Evolutionary conservation across 2,113 vertebrate species (phyloP), one percentile per base, ranked within the genome.

Genomic region (Melanerpes formicivorus): DNA sequence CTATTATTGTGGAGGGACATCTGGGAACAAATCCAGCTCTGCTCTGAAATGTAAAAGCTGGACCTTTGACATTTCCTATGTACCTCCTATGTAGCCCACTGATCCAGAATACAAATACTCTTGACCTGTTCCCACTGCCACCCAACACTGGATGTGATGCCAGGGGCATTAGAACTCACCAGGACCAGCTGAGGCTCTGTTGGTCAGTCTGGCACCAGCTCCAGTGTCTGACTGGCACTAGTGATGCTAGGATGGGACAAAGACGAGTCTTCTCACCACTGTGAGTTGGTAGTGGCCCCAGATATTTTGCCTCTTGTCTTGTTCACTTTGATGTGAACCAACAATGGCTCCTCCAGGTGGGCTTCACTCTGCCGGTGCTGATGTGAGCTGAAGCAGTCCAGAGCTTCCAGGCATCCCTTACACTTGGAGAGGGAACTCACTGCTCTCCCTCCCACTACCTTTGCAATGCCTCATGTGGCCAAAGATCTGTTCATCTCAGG

Each of bases 271-370:
- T 22, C 34, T 60, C 48, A 5, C 29, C 14, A 2, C 1, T 3
- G 5, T 11, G 63, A 44, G 27, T 3, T 34, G 30, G 46, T 6
- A 34, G 60, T 25, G 52, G 22, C 37, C 26, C 60, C 10, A 4
- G 40, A 70, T 5, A 12, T 0, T 0, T 26, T 6, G 0, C 14
- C 67, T 3, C 2, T 11, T 17, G 4, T 55, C 5, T 42, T 27
- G 42, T 48, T 80, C 48, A n/a, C 40, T 65, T 59, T 69, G 44
- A 40, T 40, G 40, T 40, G 40, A 44, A 44, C 42, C 42, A 44
- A 44, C 42, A 44, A 15, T 44, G 13, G 42, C 25, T 46, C 42
- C 32, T 93, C 14, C 29, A 56, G 48, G 11, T 29, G 75, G 34
- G 29, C 40, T 79, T 64, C 72, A 78, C 40, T 69, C 63, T 69